Conservation (phyloP, 1,140 invertebrate genomes). For the Sinonovacula constricta region DNA sequence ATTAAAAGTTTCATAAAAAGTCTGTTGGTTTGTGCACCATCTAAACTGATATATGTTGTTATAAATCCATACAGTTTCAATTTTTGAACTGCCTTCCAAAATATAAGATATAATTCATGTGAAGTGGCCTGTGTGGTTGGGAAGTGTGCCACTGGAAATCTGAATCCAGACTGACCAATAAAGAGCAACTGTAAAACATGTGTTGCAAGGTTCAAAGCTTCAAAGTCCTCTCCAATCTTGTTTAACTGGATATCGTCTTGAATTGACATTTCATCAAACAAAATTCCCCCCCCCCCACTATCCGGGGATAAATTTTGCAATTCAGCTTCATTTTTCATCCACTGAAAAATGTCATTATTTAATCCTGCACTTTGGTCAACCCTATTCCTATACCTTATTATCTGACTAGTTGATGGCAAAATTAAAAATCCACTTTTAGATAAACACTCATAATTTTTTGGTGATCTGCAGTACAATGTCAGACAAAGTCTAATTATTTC, state of each 20-base stretch:
- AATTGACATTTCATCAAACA: conserved; percentile 8
- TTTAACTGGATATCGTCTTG: neutral
- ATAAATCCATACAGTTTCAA: conserved; percentile 31
- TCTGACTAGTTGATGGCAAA: conserved; percentile 29
- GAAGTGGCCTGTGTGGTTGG: conserved; percentile 17
- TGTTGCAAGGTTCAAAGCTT: conserved; percentile 5
- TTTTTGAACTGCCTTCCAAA: conserved; percentile 32
- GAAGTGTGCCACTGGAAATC: conserved; percentile 47
- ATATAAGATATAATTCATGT: conserved; percentile 23
- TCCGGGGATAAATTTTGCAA: neutral
- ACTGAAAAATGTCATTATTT: conserved; percentile 31
- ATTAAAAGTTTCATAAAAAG: conserved; percentile 47
- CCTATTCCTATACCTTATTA: conserved; percentile 38
- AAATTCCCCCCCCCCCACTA: conserved; percentile 14
- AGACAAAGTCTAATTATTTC: conserved; percentile 44
- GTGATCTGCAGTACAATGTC: conserved; percentile 33
- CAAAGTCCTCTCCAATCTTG: neutral
- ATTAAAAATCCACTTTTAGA: conserved; percentile 28
- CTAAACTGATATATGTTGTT: conserved; percentile 31
- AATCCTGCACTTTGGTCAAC: conserved; percentile 41
- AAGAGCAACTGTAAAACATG: conserved; percentile 51
- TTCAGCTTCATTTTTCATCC: conserved; percentile 44
- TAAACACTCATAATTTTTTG: conserved; percentile 36
- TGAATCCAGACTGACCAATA: conserved; percentile 43
- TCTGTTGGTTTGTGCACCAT: conserved; percentile 44